Percentiles rank a stretch among this genome's conserved stretches.
phyloP scores from a whole-genome alignment of 2,797 vertebrate species.

The Heliangelus exortis region DNA sequence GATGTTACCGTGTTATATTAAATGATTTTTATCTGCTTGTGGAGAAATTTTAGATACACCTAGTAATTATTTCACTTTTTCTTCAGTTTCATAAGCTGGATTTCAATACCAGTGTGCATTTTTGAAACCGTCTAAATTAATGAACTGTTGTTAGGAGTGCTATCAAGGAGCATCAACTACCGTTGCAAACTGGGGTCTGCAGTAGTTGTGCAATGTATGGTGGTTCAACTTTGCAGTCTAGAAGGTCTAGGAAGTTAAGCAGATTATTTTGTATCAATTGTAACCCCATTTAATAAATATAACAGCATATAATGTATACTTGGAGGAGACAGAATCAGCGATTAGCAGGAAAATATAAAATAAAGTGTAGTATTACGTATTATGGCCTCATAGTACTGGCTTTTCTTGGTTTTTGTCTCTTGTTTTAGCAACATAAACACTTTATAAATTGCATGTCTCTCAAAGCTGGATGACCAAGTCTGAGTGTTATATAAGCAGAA shows the following conservation, averaged over 20 bases:
- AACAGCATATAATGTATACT: fast-evolving
- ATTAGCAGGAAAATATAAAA: background rate
- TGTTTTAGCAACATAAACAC: background rate
- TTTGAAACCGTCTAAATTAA: background rate
- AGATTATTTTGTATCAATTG: background rate
- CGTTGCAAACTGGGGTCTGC: background rate
- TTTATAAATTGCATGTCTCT: background rate
- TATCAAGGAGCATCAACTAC: background rate
- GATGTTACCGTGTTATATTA: background rate
- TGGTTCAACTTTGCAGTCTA: background rate
- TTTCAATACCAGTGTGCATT: background rate
- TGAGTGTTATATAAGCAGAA: background rate
- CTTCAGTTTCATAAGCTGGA: background rate
- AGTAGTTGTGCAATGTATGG: background rate
- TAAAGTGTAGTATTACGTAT: background rate
- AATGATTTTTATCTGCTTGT: background rate
- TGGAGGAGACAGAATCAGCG: background rate
- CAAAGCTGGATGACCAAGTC: background rate
- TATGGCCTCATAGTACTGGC: background rate
- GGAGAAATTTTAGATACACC: background rate
- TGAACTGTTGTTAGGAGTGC: background rate
- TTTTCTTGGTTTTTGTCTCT: background rate
- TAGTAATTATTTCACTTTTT: background rate
- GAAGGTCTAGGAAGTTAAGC: background rate
- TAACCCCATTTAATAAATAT: background rate